These are phyloP conservation scores for Aphelenchoides fujianensis DNA, from an alignment of 1,140 invertebrate genomes.

Conservation along the genomic window DNA sequence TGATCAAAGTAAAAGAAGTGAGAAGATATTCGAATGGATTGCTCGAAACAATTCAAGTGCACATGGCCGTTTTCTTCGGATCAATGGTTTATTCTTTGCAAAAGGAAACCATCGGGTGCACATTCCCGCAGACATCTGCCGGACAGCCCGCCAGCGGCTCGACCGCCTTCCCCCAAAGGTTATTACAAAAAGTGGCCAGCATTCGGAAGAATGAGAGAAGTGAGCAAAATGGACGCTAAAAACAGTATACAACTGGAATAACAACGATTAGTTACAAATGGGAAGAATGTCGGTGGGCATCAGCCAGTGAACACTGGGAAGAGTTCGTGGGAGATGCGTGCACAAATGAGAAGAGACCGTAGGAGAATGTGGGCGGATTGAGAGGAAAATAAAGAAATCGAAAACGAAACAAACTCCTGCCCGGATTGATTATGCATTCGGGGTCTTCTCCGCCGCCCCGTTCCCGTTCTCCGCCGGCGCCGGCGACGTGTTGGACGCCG, in stretches of 20 bases:
- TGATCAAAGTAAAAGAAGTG: not conserved
- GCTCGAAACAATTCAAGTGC: not conserved
- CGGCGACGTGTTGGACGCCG: not conserved
- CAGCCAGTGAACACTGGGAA: no score
- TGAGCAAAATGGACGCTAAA: not conserved
- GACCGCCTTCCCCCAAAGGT: not conserved
- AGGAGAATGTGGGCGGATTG: not conserved
- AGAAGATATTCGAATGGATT: not conserved
- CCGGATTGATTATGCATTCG: not conserved
- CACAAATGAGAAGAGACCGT: no score
- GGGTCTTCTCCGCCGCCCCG: not conserved
- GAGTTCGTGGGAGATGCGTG: no score
- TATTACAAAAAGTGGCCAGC: not conserved
- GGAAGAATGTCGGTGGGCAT: no score
- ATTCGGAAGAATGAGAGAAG: not conserved
- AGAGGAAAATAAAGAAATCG: not conserved
- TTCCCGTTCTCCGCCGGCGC: not conserved
- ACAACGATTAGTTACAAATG: not conserved
- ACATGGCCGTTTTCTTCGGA: constrained; percentile 1
- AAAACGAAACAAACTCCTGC: not conserved
- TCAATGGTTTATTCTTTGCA: not conserved
- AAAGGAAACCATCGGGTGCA: not conserved
- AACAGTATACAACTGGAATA: not conserved
- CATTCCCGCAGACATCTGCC: not conserved
- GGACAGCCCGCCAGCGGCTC: not conserved